phyloP scores from a whole-genome alignment of 2,113 vertebrate species.

The Oxyura jamaicensis region DNA sequence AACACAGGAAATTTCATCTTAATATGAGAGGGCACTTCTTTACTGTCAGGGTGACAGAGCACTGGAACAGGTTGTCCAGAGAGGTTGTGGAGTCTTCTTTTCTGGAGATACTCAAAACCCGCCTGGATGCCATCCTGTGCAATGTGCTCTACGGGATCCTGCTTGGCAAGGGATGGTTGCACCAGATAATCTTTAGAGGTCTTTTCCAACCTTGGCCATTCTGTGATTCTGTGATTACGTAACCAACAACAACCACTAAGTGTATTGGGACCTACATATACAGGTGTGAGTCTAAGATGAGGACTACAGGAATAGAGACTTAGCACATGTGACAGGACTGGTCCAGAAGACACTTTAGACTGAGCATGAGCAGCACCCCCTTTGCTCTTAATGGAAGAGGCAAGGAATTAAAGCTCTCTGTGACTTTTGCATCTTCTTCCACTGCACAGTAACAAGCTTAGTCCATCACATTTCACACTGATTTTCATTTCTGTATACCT shows the following conservation, averaged over 20 bases:
- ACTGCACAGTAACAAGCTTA: background rate
- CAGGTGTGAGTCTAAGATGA: background rate
- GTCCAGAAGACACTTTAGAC: background rate
- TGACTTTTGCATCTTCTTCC: background rate
- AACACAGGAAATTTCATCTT: too few relatives aligned
- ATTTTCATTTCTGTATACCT: background rate
- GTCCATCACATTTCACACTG: background rate
- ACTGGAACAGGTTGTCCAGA: too few relatives aligned
- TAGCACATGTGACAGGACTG: background rate
- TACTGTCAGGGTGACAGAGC: too few relatives aligned
- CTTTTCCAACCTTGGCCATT: too few relatives aligned
- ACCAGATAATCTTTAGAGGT: too few relatives aligned
- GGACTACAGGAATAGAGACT: background rate
- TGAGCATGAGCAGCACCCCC: accelerated
- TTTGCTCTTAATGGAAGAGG: background rate
- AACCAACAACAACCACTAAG: background rate
- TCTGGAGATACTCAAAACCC: too few relatives aligned
- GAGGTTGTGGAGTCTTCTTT: too few relatives aligned
- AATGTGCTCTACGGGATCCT: too few relatives aligned
- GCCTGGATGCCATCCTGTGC: too few relatives aligned
- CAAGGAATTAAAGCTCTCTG: background rate
- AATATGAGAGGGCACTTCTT: too few relatives aligned
- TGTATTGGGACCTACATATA: background rate
- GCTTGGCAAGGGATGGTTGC: too few relatives aligned
- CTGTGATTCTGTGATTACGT: too few relatives aligned